A percentile compares a stretch with the other conserved stretches of the same genome.
Conservation (phyloP, 2,113 vertebrate genomes). For the Jacana jacana region DNA sequence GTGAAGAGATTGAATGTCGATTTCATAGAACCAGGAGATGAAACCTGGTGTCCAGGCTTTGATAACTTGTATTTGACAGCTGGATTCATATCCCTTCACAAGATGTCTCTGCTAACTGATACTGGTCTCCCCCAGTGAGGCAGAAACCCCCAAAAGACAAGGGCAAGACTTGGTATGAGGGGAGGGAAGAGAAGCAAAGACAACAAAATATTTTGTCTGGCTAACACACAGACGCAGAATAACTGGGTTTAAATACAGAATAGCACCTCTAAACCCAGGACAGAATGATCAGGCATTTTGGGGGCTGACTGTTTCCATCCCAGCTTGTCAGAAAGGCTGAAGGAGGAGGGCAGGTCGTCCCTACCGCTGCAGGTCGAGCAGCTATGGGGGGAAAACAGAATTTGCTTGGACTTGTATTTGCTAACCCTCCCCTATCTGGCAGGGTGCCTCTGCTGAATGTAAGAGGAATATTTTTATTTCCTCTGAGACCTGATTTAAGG, state of each 20-base stretch:
- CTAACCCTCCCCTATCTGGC: not conserved
- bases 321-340: not conserved
- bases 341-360: not conserved
- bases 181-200: not conserved
- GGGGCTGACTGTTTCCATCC: not conserved
- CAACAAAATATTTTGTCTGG: not conserved
- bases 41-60: not conserved
- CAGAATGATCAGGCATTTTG: not conserved
- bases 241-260: not conserved
- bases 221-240: not conserved
- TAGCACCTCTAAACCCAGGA: not conserved
- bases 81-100: not conserved
- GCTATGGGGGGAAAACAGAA: not conserved
- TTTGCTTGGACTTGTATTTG: not conserved
- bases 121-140: not conserved
- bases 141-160: not conserved
- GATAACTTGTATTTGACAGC: not conserved
- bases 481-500: not conserved
- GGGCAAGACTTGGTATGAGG: not conserved
- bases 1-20: not conserved
- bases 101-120: not conserved
- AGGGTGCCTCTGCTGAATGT: not conserved
- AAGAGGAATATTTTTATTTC: constrained; percentile 30
- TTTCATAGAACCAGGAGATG: not conserved
- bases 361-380: not conserved